Evolutionary conservation across 1,140 invertebrate species (phyloP).

Genomic region (Delia radicum): DNA sequence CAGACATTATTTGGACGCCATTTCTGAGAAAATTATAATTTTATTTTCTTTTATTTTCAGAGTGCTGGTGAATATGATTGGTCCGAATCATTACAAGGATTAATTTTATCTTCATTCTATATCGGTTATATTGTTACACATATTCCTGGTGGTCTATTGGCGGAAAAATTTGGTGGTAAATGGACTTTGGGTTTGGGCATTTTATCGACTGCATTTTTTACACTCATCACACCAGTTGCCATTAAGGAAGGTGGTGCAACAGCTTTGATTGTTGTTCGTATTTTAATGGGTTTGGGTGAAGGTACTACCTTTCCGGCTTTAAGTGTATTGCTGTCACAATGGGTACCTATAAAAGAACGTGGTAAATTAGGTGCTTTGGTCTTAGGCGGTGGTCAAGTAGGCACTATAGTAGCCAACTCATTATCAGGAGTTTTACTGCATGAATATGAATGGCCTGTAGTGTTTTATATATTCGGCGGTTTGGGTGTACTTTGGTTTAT

Average conservation of each 20-base stretch:
- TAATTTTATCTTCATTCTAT: constrained; percentile 61
- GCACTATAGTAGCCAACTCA: constrained; percentile 73
- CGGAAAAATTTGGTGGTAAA: constrained; percentile 77
- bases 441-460: constrained; percentile 69
- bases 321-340: constrained; percentile 71
- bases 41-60: constrained; percentile 17
- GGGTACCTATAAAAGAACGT: constrained; percentile 73
- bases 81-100: constrained; percentile 58
- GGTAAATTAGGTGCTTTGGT: constrained; percentile 73
- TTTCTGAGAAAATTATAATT: neutral
- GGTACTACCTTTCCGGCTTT: constrained; percentile 77
- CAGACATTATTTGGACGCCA: too few species aligned
- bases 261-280: constrained; percentile 65
- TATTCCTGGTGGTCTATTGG: constrained; percentile 65
- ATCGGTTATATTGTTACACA: constrained; percentile 63
- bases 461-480: constrained; percentile 82
- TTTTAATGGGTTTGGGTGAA: constrained; percentile 71
- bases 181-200: constrained; percentile 72
- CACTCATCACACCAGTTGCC: constrained; percentile 68
- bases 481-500: constrained; percentile 73
- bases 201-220: constrained; percentile 72
- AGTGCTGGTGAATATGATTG: constrained; percentile 40
- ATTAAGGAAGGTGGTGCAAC: constrained; percentile 61
- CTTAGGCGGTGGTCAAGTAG: constrained; percentile 70
- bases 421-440: constrained; percentile 70